Evolutionary conservation across 2,888 invertebrate species (phyloP), one percentile per base, ranked within the genome.

Genomic region (Tetragonula carbonaria): DNA sequence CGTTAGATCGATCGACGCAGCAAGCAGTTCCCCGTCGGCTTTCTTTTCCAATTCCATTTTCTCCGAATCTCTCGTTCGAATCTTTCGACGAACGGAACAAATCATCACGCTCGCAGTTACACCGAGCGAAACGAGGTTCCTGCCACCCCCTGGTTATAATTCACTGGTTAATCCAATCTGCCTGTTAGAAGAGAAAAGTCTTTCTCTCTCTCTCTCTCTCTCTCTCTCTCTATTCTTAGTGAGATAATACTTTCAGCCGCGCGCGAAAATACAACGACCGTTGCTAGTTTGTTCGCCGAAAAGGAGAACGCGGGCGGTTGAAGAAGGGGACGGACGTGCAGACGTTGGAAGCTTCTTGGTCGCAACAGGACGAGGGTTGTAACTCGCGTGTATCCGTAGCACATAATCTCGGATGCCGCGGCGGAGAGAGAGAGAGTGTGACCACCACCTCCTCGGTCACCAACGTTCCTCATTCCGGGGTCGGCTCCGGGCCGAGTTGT

Each of bases 81-180:
- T 28, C 28, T 28, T 28, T 28, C 13, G 38, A 21, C 21, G 13
- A 14, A 71, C 6, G 6, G 55, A 33, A 55, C 70, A 38, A n/a
- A 55, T 70, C n/a, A 55, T 70, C n/a, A 33, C 18, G n/a, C 11
- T 70, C 5, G 55, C 21, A 55, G 38, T 4, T n/a, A 38, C 8
- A 70, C 38, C 55, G 38, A 38, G 38, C 23, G 59, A 62, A 62
- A 38, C 38, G 59, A 62, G 23, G 59, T 14, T 23, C 38, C 33
- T 79, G 76, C 75, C 74, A 73, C 86, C 82, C 74, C 73, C 86
- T 82, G 82, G 88, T 89, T 91, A 91, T 92, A 93, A 93, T 91
- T 92, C 92, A 90, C 86, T 33, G 72, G 89, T 90, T 93, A 93
- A 92, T 93, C 93, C 91, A 92, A 92, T 92, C 92, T 92, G 79